Conservation (phyloP, 37 sponge, comb jelly and placozoan genomes). For the Bolinopsis microptera region DNA sequence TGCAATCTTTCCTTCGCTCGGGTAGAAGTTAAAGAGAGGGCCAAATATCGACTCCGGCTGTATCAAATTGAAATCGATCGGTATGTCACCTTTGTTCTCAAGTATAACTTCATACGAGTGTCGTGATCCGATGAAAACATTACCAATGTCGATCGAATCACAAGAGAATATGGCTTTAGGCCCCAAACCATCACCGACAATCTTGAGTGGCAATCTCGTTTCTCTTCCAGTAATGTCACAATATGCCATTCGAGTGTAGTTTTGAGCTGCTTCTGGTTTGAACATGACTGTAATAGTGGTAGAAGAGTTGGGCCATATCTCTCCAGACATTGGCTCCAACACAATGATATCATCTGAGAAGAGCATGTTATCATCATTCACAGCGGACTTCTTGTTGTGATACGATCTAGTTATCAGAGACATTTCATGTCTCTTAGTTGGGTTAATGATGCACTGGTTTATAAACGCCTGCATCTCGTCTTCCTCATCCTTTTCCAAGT, state of each 20-base stretch:
- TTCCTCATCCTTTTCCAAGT: constrained; percentile 79
- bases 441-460: constrained; percentile 82
- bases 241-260: constrained; percentile 74
- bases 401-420: constrained; percentile 83
- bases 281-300: constrained; percentile 86
- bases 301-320: constrained; percentile 95
- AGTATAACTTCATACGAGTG: constrained; percentile 95
- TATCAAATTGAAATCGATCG: constrained; percentile 73
- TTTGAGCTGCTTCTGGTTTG: constrained; percentile 74
- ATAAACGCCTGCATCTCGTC: constrained; percentile 79
- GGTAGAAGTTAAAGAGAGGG: constrained; percentile 85
- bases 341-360: constrained; percentile 78
- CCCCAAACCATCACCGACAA: constrained; percentile 89
- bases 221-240: constrained; percentile 96
- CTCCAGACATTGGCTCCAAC: constrained; percentile 91
- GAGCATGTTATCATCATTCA: constrained; percentile 80
- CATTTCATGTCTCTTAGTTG: constrained; percentile 81
- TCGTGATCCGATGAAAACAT: constrained; percentile 87
- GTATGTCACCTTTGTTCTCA: constrained; percentile 90
- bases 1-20: constrained; percentile 76
- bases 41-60: constrained; percentile 78
- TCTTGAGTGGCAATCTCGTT: constrained; percentile 85
- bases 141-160: constrained; percentile 92
- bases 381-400: constrained; percentile 76
- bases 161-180: constrained; percentile 84